Percentiles rank a stretch among this genome's conserved stretches.
Conservation (phyloP, 2,888 invertebrate species). For the Abscondita cerata region DNA sequence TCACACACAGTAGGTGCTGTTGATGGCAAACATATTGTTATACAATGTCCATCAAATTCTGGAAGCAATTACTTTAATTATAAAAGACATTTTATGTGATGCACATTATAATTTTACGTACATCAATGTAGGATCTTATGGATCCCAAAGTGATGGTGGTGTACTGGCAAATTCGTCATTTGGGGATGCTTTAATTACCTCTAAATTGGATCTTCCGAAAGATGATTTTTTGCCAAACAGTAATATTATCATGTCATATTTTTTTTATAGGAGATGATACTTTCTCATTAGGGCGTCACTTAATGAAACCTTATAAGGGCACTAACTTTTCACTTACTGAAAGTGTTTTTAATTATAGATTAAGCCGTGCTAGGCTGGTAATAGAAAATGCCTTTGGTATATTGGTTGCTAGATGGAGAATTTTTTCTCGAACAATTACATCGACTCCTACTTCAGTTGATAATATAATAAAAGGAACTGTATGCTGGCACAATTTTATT, state of each 20-base stretch:
- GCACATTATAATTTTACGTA: too few species aligned
- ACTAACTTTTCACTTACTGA: not conserved
- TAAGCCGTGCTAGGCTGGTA: not conserved
- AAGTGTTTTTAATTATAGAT: not conserved
- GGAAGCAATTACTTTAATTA: too few species aligned
- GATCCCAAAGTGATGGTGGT: too few species aligned
- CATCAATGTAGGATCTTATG: too few species aligned
- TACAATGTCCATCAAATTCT: not conserved
- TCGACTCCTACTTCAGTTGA: not conserved
- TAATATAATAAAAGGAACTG: slow-evolving; percentile 4
- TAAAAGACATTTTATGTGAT: too few species aligned
- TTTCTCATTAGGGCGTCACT: not conserved
- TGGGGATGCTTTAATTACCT: too few species aligned
- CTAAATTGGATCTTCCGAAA: too few species aligned
- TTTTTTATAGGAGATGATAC: not conserved
- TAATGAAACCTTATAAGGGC: not conserved
- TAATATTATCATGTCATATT: too few species aligned
- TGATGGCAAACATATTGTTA: not conserved
- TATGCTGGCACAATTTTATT: slow-evolving; percentile 1
- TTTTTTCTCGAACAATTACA: not conserved
- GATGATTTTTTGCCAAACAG: too few species aligned
- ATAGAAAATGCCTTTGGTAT: not conserved
- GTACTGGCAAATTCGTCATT: too few species aligned
- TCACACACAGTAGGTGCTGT: not conserved
- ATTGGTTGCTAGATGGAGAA: not conserved